These are phyloP conservation scores for Saiga tatarica DNA, from an alignment of 2,113 vertebrate species.

Conservation along the genomic window DNA sequence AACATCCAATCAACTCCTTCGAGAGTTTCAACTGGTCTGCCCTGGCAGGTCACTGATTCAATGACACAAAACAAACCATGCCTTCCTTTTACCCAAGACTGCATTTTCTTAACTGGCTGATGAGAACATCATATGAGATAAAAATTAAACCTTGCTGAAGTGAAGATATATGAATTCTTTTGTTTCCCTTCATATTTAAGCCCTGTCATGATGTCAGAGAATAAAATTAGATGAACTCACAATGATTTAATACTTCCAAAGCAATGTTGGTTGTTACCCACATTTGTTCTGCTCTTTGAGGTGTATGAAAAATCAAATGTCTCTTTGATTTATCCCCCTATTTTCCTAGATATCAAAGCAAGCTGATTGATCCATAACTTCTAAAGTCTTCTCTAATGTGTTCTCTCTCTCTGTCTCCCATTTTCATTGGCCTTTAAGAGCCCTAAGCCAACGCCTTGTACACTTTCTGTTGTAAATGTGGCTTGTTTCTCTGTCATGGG, in stretches of 20 bases:
- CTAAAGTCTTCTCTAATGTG: neutral
- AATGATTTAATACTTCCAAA: constrained; percentile 47
- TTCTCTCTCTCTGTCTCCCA: neutral
- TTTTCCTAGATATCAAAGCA: constrained; percentile 41
- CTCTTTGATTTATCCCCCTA: constrained; percentile 45
- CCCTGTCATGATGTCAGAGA: neutral
- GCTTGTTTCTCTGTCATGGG: neutral
- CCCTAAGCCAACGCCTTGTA: neutral
- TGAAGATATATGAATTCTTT: constrained; percentile 37
- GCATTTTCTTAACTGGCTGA: constrained; percentile 17
- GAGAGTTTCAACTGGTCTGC: neutral
- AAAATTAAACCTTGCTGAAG: neutral
- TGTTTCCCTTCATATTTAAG: constrained; percentile 41
- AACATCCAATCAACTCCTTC: neutral
- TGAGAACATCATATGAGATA: neutral
- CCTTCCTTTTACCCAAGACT: neutral
- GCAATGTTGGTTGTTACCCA: neutral
- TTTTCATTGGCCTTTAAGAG: neutral
- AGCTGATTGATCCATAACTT: constrained; percentile 30
- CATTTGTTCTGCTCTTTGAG: constrained; percentile 23
- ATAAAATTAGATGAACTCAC: constrained; percentile 49
- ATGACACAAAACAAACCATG: neutral
- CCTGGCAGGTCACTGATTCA: neutral
- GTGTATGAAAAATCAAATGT: constrained; percentile 15
- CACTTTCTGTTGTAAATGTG: neutral